Evolutionary conservation across 2,797 vertebrate species (phyloP).

Genomic region (Periophthalmus magnuspinnatus): DNA sequence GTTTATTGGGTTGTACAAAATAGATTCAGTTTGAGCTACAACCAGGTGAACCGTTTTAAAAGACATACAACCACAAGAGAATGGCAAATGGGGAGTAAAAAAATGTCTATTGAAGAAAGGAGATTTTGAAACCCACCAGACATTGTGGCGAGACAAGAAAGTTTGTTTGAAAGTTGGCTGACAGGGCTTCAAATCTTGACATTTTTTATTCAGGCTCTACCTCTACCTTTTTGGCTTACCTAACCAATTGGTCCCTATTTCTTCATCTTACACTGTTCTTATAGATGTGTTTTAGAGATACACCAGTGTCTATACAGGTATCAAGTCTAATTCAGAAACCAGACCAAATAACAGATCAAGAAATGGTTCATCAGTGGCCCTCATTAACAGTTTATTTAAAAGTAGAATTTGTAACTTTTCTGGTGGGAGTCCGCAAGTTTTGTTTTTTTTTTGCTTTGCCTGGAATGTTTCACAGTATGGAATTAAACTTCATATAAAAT

Average conservation of each 20-base stretch:
- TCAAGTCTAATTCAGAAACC: too few relatives aligned
- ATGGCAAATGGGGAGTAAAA: conserved; percentile 12
- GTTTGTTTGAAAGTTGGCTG: conserved; percentile 5
- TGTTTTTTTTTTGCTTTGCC: too few relatives aligned
- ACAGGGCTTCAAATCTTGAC: conserved; percentile 6
- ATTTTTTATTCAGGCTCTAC: conserved; percentile 6
- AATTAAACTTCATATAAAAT: too few relatives aligned
- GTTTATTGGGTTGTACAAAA: conserved; percentile 6
- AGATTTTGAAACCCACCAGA: conserved; percentile 11
- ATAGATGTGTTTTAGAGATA: background rate
- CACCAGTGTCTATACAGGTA: background rate
- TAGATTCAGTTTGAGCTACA: conserved; percentile 9
- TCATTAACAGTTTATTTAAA: background rate
- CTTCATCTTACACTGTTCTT: background rate
- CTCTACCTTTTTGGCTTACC: background rate
- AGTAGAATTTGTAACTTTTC: background rate
- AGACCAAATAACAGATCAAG: too few relatives aligned
- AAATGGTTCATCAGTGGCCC: too few relatives aligned
- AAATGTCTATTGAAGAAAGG: conserved; percentile 12
- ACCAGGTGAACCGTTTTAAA: conserved; percentile 7
- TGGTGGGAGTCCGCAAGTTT: too few relatives aligned
- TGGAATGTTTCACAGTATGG: too few relatives aligned
- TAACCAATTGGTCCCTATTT: background rate
- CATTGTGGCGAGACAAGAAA: conserved; percentile 3
- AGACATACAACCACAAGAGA: conserved; percentile 13